These are phyloP conservation scores for Hylaeus anthracinus DNA, from an alignment of 1,140 invertebrate species.

Conservation along the genomic window DNA sequence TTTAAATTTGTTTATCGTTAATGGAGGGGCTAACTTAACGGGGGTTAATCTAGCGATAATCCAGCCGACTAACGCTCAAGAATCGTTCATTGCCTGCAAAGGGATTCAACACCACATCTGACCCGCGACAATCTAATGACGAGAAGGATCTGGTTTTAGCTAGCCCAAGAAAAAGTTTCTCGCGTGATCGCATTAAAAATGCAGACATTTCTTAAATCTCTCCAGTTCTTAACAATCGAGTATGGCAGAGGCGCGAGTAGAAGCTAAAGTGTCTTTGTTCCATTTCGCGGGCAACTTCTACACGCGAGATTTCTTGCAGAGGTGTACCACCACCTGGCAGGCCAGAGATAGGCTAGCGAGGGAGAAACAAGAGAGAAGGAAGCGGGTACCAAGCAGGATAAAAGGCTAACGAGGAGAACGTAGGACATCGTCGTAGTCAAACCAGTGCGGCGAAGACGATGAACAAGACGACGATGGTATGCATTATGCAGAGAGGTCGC, in stretches of 20 bases:
- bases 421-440: slow-evolving; percentile 37
- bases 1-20: no score
- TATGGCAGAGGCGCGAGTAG: neutral
- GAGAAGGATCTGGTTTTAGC: neutral
- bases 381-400: slow-evolving; percentile 48
- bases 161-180: neutral
- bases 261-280: slow-evolving; percentile 13
- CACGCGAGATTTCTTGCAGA: slow-evolving; percentile 45
- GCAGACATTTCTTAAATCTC: slow-evolving; percentile 36
- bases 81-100: no score
- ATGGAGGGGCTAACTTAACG: no score
- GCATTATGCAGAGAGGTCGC: slow-evolving; percentile 70
- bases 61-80: no score
- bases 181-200: slow-evolving; percentile 25
- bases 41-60: no score
- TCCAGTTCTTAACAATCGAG: slow-evolving; percentile 15
- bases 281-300: slow-evolving; percentile 41
- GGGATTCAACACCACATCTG: no score
- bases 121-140: neutral
- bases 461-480: slow-evolving; percentile 50
- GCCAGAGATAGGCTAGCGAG: neutral
- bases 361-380: slow-evolving; percentile 15
- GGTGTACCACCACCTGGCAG: slow-evolving; percentile 15
- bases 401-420: slow-evolving; percentile 68
- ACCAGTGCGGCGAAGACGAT: slow-evolving; percentile 3